Conservation (phyloP, 2,113 vertebrate species). For the Eurypyga helias region DNA sequence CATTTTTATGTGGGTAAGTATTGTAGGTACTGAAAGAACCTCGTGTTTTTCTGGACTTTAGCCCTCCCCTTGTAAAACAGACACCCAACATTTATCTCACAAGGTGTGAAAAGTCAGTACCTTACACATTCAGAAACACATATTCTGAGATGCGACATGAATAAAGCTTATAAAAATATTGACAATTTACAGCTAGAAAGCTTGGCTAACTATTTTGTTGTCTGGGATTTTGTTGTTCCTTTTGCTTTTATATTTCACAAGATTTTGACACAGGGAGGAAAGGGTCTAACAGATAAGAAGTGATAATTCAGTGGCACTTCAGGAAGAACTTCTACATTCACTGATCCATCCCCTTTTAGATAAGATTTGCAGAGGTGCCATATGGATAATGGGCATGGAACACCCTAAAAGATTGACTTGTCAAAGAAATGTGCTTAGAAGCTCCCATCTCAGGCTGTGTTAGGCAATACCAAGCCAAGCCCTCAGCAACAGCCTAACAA, state of each 20-base stretch:
- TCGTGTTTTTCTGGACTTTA: not conserved
- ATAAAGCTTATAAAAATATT: not conserved
- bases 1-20: not conserved
- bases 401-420: not conserved
- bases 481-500: not conserved
- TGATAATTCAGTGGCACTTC: not conserved
- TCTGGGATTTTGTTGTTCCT: not conserved
- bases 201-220: not conserved
- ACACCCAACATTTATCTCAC: rapidly evolving
- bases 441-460: not conserved
- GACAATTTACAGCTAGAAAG: not conserved
- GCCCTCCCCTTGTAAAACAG: not conserved
- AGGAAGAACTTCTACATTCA: not conserved
- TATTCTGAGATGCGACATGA: not conserved
- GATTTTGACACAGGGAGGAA: not conserved
- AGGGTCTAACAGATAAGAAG: not conserved
- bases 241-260: not conserved
- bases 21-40: not conserved
- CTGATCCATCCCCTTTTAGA: not conserved
- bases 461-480: not conserved
- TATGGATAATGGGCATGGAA: not conserved
- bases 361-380: not conserved
- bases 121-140: not conserved
- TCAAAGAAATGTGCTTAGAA: not conserved
- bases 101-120: not conserved